Evolutionary conservation across 1,140 invertebrate species (phyloP), one percentile per base, ranked within the genome.

Genomic region (Pomacea maculata): DNA sequence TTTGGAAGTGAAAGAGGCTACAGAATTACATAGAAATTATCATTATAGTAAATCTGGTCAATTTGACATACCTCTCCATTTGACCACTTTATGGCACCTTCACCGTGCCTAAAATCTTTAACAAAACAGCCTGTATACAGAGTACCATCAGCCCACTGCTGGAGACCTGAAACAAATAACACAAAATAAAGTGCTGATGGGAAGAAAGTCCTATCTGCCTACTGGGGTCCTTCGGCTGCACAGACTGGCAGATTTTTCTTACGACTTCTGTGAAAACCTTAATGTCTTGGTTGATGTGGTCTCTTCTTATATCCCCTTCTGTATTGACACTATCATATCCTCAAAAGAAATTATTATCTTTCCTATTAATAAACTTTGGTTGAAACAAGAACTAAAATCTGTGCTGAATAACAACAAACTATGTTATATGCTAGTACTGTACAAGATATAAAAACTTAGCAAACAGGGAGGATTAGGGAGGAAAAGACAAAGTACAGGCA

Each of bases 81-180:
- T 21, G 84, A 78, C 90, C 90, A 92, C 19, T 74, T 81, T 25
- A 91, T 87, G 74, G 83, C 81, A 9, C 90, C 91, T 52, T 85
- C 65, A 15, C 91, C 91, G 84, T 90, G 89, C 29, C 89, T 73
- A 73, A 89, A 72, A 67, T 92, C 90, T 78, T 89, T 81, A 0
- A 87, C 45, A 86, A 91, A 92, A 5, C 85, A 84, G 19, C 91
- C 91, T 17, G 88, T 80, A 82, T 91, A 92, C 63, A 54, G 73
- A 79, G 87, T 88, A 0, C 90, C 89, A 86, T 92, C 90, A 64
- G 86, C 82, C 91, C 91, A 91, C n/a, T 83, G 70, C 78, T 91
- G 90, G 34, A 84, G 77, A 25, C 91, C 91, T 91, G 71, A 3
- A 76, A 57, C 75, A 80, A 70, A 45, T 29, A 80, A 71, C 6